These are phyloP conservation scores for Diadegma fenestrale DNA, from an alignment of 2,888 invertebrate species.

Conservation along the genomic window DNA sequence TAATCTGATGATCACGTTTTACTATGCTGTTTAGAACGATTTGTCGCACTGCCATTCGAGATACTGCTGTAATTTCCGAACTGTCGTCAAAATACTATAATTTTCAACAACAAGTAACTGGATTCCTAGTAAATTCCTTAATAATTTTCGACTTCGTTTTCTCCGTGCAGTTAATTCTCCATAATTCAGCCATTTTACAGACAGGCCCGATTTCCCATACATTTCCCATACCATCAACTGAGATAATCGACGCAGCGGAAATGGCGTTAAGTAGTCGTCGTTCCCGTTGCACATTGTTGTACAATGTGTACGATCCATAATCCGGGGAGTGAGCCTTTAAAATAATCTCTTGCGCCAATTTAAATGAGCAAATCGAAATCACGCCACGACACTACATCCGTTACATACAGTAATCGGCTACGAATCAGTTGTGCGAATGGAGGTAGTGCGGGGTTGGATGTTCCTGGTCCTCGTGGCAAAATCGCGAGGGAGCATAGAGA, in stretches of 20 bases:
- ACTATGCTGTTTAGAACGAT: too few species aligned
- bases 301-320: slow-evolving; percentile 74
- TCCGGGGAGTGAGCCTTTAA: slow-evolving; percentile 82
- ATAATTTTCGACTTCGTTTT: too few species aligned
- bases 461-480: slow-evolving; percentile 51
- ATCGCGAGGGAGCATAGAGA: slow-evolving; percentile 53
- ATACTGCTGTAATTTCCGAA: too few species aligned
- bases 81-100: too few species aligned
- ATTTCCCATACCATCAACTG: not conserved
- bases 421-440: slow-evolving; percentile 69
- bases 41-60: too few species aligned
- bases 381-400: slow-evolving; percentile 80
- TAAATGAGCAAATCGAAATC: slow-evolving; percentile 80
- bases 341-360: slow-evolving; percentile 81
- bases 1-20: too few species aligned
- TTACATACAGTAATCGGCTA: slow-evolving; percentile 82
- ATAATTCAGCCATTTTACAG: not conserved
- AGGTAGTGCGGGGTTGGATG: slow-evolving; percentile 23
- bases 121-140: too few species aligned
- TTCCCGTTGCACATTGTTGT: slow-evolving; percentile 53
- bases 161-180: slow-evolving; percentile 9
- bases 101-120: too few species aligned
- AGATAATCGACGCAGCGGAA: slow-evolving; percentile 9
- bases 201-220: not conserved
- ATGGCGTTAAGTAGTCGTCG: slow-evolving; percentile 38